phyloP scores from a whole-genome alignment of 2,888 invertebrate species.

The Thera britannica region DNA sequence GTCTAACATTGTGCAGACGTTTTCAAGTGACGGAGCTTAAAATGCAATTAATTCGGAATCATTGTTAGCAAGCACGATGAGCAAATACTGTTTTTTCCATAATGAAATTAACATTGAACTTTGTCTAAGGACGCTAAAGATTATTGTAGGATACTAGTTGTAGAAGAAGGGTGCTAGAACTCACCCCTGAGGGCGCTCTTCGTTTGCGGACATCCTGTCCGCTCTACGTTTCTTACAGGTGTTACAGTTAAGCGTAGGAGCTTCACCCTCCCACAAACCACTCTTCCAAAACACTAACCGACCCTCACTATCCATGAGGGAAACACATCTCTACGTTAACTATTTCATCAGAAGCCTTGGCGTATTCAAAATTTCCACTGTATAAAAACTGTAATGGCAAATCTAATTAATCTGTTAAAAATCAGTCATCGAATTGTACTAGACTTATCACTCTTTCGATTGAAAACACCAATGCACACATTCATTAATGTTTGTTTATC shows the following conservation, averaged over 20 bases:
- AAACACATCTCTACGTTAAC: slow-evolving; percentile 47
- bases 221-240: slow-evolving; percentile 77
- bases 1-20: slow-evolving; percentile 47
- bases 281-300: slow-evolving; percentile 78
- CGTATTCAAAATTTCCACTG: slow-evolving; percentile 14
- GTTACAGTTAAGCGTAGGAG: slow-evolving; percentile 74
- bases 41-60: slow-evolving; percentile 15
- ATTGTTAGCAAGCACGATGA: background rate
- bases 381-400: background rate
- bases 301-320: slow-evolving; percentile 77
- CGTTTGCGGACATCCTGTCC: slow-evolving; percentile 75
- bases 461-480: slow-evolving; percentile 51
- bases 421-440: slow-evolving; percentile 42
- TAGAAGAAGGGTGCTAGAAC: slow-evolving; percentile 43
- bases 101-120: background rate
- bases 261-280: slow-evolving; percentile 76
- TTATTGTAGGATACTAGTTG: background rate
- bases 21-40: slow-evolving; percentile 43
- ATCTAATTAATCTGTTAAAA: slow-evolving; percentile 9
- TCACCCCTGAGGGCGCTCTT: slow-evolving; percentile 74
- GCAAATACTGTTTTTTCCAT: background rate
- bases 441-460: slow-evolving; percentile 40
- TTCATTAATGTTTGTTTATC: slow-evolving; percentile 54
- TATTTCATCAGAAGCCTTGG: slow-evolving; percentile 29
- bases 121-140: background rate